Evolutionary conservation across 2,888 invertebrate genomes (phyloP).

Genomic region (Drosophila limbata): DNA sequence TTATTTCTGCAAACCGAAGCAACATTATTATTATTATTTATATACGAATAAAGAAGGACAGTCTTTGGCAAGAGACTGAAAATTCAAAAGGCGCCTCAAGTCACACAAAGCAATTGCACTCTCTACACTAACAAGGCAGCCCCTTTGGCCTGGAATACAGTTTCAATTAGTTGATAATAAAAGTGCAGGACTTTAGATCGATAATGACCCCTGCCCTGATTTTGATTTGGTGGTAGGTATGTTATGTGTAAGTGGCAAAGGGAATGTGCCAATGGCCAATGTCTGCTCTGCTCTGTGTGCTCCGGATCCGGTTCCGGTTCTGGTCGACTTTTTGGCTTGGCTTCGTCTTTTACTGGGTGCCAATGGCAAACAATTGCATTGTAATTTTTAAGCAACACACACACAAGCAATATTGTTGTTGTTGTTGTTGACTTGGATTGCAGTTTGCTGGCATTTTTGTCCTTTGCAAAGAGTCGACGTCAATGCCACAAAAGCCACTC

Average conservation of each 20-base stretch:
- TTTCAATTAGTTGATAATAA: constrained; percentile 37
- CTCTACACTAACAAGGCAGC: neutral
- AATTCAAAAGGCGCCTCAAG: neutral
- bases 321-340: constrained; percentile 45
- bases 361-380: constrained; percentile 75
- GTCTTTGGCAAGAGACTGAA: neutral
- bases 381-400: constrained; percentile 58
- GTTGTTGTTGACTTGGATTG: constrained; percentile 44
- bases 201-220: constrained; percentile 20
- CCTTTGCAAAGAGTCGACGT: constrained; percentile 54
- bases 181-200: constrained; percentile 27
- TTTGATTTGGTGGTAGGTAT: too few species aligned
- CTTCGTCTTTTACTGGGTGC: constrained; percentile 34
- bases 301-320: constrained; percentile 34
- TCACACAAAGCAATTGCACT: neutral
- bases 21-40: neutral
- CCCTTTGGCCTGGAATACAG: constrained; percentile 5
- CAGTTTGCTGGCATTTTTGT: constrained; percentile 66
- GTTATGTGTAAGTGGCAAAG: constrained; percentile 8
- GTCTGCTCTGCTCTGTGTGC: constrained; percentile 7
- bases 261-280: constrained; percentile 6
- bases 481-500: constrained; percentile 75
- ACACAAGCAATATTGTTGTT: constrained; percentile 22
- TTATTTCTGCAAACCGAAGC: neutral
- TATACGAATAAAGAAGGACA: neutral